Conservation (phyloP, 2,113 vertebrate genomes). For the Varanus komodoensis region DNA sequence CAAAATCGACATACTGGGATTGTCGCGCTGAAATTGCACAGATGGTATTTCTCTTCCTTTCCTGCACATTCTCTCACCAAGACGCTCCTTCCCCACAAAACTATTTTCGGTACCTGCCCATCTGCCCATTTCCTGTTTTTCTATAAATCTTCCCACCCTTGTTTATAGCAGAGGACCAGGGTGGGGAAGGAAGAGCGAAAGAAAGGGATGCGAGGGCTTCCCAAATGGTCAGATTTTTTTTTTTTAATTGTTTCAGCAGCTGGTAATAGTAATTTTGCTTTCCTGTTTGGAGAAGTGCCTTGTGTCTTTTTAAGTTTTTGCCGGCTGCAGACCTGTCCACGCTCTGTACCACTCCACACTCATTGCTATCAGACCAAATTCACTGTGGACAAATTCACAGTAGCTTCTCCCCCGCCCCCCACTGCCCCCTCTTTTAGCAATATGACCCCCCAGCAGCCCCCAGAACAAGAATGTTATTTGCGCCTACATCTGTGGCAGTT, state of each 20-base stretch:
- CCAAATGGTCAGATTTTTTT: neutral
- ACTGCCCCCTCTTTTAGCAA: too few species aligned
- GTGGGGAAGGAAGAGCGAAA: neutral
- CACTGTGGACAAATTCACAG: too few species aligned
- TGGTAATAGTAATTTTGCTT: slow-evolving; percentile 8
- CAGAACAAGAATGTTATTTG: too few species aligned
- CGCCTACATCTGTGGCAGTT: too few species aligned
- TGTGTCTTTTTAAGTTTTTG: neutral
- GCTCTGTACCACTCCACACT: too few species aligned
- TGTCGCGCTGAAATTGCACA: neutral
- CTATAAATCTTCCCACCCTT: slow-evolving; percentile 1
- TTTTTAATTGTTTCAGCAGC: neutral
- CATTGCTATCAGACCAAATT: neutral
- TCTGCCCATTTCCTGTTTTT: slow-evolving; percentile 40
- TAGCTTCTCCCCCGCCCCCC: neutral
- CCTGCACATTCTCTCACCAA: neutral
- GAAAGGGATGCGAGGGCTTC: neutral
- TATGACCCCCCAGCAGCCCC: too few species aligned
- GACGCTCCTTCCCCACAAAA: neutral
- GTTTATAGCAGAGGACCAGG: neutral
- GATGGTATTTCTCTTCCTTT: neutral
- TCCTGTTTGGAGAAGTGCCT: neutral
- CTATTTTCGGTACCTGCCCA: slow-evolving; percentile 59
- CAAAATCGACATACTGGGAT: too few species aligned
- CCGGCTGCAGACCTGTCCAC: neutral